Base-by-base conservation (phyloP, 1,140 invertebrate genomes). In the Pectinophora gossypiella region DNA sequence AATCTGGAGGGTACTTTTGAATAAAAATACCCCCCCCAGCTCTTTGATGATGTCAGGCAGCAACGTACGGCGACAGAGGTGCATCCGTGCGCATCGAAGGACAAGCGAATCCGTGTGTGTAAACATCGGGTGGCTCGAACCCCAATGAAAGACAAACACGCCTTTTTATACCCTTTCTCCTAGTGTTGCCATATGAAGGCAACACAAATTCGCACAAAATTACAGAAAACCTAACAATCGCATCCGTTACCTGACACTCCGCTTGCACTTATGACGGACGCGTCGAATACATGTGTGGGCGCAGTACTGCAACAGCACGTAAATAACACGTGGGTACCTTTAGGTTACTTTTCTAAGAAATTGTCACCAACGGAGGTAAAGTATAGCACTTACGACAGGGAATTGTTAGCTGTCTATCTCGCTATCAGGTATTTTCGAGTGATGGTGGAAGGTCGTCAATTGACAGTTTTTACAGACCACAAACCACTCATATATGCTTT, bases 201-300 rank as follows among this genome's bases (percentile, higher is more conserved):
- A n/a, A n/a, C n/a, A n/a, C n/a, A n/a, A n/a, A n/a, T n/a, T n/a
- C n/a, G n/a, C n/a, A n/a, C n/a, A n/a, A n/a, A n/a, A n/a, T n/a
- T n/a, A n/a, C n/a, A n/a, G n/a, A n/a, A n/a, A n/a, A n/a, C n/a
- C n/a, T n/a, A n/a, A n/a, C n/a, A n/a, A n/a, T n/a, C n/a, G n/a
- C n/a, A n/a, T n/a, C n/a, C 36, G 7, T 3, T 38, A 38, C 7
- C n/a, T 7, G 40, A 56, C 13, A 58, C 52, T 7, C 36, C 20
- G 1, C 47, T 72, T 4, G 49, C 64, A 0, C 36, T 79, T 12
- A 20, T 61, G 15, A 36, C 35, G 18, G 76, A 79, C 49, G 77
- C 72, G 0, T 76, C 65, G 0, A 57, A 73, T 43, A 46, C 42
- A 6, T 59, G 68, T 0, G 16, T 73, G 16, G 73, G 71, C 1